phyloP scores from a whole-genome alignment of 2,797 vertebrate species.

The Macropus fuliginosus region DNA sequence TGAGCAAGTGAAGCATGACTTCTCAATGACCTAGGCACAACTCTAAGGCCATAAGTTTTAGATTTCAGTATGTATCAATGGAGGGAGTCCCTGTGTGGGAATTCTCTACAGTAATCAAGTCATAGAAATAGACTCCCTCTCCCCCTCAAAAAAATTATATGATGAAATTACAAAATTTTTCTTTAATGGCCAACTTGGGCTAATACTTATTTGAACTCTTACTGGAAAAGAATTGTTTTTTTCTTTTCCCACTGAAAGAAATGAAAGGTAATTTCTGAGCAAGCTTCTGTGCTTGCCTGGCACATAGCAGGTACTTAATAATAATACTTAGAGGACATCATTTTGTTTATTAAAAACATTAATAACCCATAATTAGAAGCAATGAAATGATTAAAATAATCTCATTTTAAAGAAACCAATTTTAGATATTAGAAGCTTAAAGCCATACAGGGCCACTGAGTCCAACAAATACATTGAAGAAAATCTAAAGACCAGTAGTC shows the following conservation, averaged over 20 bases:
- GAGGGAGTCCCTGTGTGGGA: background rate
- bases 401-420: slow-evolving; percentile 6
- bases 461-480: background rate
- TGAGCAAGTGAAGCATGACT: background rate
- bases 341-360: slow-evolving; percentile 35
- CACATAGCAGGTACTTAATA: background rate
- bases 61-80: background rate
- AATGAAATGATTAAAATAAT: background rate
- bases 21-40: background rate
- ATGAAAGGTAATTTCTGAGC: background rate
- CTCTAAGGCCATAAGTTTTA: background rate
- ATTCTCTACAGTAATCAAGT: background rate
- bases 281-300: background rate
- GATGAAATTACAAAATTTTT: background rate
- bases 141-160: background rate
- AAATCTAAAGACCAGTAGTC: background rate
- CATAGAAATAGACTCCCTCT: background rate
- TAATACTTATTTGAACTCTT: slow-evolving; percentile 25
- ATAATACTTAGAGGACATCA: background rate
- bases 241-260: background rate
- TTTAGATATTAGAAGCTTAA: background rate
- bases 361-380: slow-evolving; percentile 28
- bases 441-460: background rate
- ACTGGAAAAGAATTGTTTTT: background rate
- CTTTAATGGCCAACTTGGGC: background rate